Evolutionary conservation across 2,113 vertebrate genomes (phyloP).

Genomic region (Mirza zaza): DNA sequence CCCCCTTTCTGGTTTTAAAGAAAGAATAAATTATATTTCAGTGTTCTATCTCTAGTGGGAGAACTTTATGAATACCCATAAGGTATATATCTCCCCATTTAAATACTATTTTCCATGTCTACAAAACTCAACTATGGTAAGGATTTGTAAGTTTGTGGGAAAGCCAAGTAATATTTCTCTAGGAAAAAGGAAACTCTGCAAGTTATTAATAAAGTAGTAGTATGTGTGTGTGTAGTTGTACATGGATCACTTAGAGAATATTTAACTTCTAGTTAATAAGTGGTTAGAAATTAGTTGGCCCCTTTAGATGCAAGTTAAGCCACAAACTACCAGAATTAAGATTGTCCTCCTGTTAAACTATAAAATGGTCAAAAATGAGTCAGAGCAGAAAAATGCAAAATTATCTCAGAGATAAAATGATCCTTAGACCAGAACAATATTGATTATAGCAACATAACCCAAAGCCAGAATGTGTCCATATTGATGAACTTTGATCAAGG

Average conservation of each 20-base stretch:
- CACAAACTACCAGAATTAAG: neutral
- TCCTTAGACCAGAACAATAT: neutral
- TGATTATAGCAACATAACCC: neutral
- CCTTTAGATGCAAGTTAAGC: neutral
- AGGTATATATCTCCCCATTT: neutral
- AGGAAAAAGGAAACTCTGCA: neutral
- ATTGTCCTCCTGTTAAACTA: neutral
- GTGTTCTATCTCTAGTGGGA: neutral
- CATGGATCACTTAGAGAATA: neutral
- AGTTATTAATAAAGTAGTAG: neutral
- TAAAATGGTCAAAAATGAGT: neutral
- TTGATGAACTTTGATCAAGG: neutral
- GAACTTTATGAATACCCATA: neutral
- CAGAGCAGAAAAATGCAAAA: neutral
- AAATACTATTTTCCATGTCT: conserved; percentile 8
- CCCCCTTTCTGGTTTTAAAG: conserved; percentile 12
- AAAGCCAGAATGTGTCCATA: neutral
- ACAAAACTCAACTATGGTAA: neutral
- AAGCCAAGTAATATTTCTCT: neutral
- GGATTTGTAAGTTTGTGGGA: conserved; percentile 17
- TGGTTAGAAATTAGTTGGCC: neutral
- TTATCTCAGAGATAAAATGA: neutral
- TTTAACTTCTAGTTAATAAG: neutral
- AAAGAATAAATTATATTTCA: conserved; percentile 41
- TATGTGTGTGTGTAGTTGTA: neutral